A percentile compares a stretch with the other conserved stretches of the same genome.
Conservation (phyloP, 2,113 vertebrate genomes). For the human region DNA sequence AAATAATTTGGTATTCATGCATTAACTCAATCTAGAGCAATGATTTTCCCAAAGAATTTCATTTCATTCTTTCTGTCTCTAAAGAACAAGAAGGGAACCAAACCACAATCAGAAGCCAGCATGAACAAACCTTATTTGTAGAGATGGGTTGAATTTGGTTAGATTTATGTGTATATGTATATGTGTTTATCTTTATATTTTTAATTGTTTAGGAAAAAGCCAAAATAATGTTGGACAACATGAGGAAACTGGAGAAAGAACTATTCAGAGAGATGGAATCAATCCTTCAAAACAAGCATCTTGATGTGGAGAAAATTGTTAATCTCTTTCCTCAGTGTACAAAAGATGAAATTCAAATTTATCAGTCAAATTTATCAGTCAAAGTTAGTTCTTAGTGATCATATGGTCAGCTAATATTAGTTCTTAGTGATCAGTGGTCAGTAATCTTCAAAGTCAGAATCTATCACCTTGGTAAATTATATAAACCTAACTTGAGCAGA, state of each 20-base stretch:
- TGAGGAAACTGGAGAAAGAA: conserved; percentile 89
- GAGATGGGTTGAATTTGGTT: conserved; percentile 11
- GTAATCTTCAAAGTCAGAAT: conserved; percentile 28
- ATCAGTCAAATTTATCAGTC: conserved; percentile 74
- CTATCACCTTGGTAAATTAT: not conserved
- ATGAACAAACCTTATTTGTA: conserved; percentile 39
- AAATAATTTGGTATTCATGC: conserved; percentile 4
- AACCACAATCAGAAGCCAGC: conserved; percentile 25
- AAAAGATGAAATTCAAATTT: conserved; percentile 89
- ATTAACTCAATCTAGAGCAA: conserved; percentile 8
- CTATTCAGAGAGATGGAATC: conserved; percentile 89
- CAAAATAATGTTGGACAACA: conserved; percentile 84
- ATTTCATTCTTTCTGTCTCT: conserved; percentile 33
- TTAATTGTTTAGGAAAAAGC: conserved; percentile 86
- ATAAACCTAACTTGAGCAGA: not conserved
- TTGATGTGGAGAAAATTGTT: conserved; percentile 81
- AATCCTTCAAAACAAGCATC: conserved; percentile 83
- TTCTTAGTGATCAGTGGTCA: conserved; percentile 28
- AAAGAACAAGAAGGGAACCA: not conserved
- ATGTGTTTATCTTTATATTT: conserved; percentile 20
- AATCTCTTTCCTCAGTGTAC: conserved; percentile 87
- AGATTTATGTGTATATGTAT: not conserved
- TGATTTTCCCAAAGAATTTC: conserved; percentile 18
- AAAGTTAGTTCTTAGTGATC: conserved; percentile 29
- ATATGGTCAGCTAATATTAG: not conserved